Evolutionary conservation across 2,113 vertebrate genomes (phyloP), one percentile per base, ranked within the genome.

Genomic region (Rhodinocichla rosea): DNA sequence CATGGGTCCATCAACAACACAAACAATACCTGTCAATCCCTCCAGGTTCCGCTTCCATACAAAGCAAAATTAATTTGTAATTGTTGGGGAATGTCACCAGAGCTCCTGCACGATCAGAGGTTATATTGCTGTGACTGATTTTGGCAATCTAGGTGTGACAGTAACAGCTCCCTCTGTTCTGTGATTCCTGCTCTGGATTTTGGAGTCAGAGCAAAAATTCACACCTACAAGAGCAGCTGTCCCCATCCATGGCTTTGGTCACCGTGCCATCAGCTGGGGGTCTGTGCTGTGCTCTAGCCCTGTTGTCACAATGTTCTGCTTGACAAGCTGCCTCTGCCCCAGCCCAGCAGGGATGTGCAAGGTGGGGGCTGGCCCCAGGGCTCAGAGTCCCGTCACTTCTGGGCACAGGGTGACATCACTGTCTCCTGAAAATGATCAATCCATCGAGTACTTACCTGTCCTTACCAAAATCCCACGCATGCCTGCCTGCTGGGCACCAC

Each of bases 381-480:
- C 56, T 57, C 49, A 23, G 37, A 15, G 15, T 1, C 9, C 35
- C 44, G 69, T 55, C 5, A 4, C 27, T 65, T 55, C 6, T 22
- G 50, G 59, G 62, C 37, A 62, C 17, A 7, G 55, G 16, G 27
- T 13, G 30, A 13, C 16, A 49, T 19, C 22, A 23, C 30, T 3
- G 5, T 11, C 35, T 42, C 64, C 45, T 3, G 0, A 20, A 20
- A 62, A 56, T 0, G 3, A 64, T 22, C 0, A 0, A 10, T 35
- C n/a, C 28, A 3, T 7, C 0, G 0, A 9, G 15, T 33, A 97
- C 98, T 90, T 94, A 99, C 99, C 99, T 0, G 99, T 99, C 97
- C 96, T 98, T 2, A 99, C 99, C 63, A 99, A 97, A 97, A 99
- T 99, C 84, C 99, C 99, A 92, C 98, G 95, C 98, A 99, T 99